phyloP scores from a whole-genome alignment of 2,113 vertebrate species.

The Xiphias gladius region DNA sequence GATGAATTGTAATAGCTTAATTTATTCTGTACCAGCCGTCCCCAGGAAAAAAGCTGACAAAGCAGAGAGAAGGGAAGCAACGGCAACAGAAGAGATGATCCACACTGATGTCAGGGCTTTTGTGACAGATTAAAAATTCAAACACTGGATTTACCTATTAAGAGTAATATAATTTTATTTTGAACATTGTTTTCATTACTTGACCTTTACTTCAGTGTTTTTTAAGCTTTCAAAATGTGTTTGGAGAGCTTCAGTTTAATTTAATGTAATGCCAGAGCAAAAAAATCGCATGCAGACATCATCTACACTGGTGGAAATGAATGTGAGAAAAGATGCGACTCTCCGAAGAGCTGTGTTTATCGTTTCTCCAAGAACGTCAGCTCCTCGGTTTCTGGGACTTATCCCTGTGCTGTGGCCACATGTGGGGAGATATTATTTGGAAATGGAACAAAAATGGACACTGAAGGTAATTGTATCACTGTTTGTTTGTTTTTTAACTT shows the following conservation, averaged over 20 bases:
- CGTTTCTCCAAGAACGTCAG: slow-evolving; percentile 2
- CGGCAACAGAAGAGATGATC: background rate
- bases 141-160: no score
- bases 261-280: no score
- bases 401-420: slow-evolving; percentile 57
- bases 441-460: slow-evolving; percentile 27
- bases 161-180: no score
- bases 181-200: no score
- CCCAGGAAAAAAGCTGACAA: background rate
- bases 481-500: no score
- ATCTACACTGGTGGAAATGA: no score
- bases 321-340: background rate
- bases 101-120: slow-evolving; percentile 28
- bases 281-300: no score
- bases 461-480: slow-evolving; percentile 43
- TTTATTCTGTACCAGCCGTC: accelerated
- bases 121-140: background rate
- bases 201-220: no score
- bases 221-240: no score
- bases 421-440: slow-evolving; percentile 57
- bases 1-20: no score
- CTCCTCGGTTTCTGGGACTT: slow-evolving; percentile 51
- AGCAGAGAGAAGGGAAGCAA: accelerated
- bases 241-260: no score
- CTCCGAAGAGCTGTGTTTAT: slow-evolving; percentile 24